Conservation (phyloP, 1,140 invertebrate genomes). For the Dendroctonus ponderosae region DNA sequence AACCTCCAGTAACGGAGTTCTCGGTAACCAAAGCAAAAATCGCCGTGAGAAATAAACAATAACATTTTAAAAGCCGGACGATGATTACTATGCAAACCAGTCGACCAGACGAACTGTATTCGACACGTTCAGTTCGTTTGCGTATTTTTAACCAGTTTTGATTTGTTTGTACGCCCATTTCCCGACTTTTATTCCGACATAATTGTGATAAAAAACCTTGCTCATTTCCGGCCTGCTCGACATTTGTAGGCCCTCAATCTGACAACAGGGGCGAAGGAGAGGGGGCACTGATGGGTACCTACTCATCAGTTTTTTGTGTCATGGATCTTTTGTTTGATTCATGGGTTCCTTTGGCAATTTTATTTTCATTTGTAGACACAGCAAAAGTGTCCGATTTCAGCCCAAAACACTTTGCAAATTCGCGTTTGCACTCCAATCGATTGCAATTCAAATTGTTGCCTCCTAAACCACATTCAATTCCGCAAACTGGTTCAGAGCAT, state of each 20-base stretch:
- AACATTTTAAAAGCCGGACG: constrained; percentile 34
- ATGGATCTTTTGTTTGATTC: no score
- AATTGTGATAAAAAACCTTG: constrained; percentile 37
- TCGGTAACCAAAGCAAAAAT: constrained; percentile 17
- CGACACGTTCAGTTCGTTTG: constrained; percentile 16
- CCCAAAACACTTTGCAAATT: no score
- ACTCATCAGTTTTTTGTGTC: not conserved
- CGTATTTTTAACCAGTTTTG: constrained; percentile 5
- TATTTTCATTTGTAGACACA: no score
- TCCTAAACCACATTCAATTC: no score
- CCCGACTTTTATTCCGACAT: constrained; percentile 34
- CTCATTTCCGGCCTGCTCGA: constrained; percentile 30
- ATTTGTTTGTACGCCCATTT: constrained; percentile 21
- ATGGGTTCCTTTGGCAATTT: no score
- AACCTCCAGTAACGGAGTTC: no score
- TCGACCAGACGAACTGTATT: constrained; percentile 26
- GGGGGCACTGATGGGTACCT: not conserved
- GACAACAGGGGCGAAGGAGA: not conserved
- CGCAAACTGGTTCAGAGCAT: no score
- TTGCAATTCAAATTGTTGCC: no score
- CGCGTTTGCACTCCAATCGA: no score
- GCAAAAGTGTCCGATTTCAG: no score
- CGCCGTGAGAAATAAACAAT: constrained; percentile 38
- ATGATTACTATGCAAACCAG: constrained; percentile 30
- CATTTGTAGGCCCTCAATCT: constrained; percentile 19